Percentiles rank a stretch among this genome's conserved stretches.
Conservation (phyloP, 2,113 vertebrate species). For the Rhagologus leucostigma region DNA sequence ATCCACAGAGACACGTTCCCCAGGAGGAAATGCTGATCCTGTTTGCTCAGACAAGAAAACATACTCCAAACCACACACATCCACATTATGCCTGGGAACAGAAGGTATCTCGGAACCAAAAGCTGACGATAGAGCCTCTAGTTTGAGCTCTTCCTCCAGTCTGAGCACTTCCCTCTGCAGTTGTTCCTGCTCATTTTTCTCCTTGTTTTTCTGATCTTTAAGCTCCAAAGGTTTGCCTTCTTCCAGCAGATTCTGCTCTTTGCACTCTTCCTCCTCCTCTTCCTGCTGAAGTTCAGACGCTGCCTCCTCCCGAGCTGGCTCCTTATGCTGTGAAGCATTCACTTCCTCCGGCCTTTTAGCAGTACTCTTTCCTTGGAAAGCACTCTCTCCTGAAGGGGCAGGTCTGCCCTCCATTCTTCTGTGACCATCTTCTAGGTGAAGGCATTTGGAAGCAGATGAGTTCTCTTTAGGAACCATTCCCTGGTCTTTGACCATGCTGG, state of each 20-base stretch:
- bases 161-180: not conserved
- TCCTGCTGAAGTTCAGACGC: not conserved
- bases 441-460: not conserved
- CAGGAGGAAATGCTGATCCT: not conserved
- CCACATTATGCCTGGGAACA: not conserved
- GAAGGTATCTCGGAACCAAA: not conserved
- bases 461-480: not conserved
- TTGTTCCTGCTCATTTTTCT: not conserved
- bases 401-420: not conserved
- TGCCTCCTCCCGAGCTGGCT: not conserved
- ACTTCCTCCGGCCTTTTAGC: not conserved
- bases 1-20: not conserved
- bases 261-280: not conserved
- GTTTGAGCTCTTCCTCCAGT: too few relatives aligned
- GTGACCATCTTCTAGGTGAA: not conserved
- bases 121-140: not conserved
- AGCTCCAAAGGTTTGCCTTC: not conserved
- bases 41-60: not conserved
- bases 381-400: not conserved
- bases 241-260: not conserved
- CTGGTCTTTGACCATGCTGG: not conserved
- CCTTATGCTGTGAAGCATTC: not conserved
- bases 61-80: not conserved
- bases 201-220: not conserved
- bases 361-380: not conserved